Evolutionary conservation across 2,797 vertebrate species (phyloP).

Genomic region (Paguma larvata): DNA sequence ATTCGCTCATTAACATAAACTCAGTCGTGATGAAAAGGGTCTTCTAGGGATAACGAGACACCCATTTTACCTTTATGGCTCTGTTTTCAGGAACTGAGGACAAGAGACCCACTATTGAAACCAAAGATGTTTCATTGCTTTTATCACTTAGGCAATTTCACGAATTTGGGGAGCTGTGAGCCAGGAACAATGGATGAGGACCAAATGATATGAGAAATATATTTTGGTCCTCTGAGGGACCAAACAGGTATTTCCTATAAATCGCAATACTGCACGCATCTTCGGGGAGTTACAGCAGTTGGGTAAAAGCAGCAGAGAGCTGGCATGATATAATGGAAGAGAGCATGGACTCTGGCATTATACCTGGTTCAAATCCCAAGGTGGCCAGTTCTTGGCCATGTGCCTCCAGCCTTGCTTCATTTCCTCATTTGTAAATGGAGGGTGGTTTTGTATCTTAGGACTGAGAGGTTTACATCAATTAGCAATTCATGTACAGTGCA

Average conservation of each 20-base stretch:
- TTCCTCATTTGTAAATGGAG: neutral
- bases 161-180: neutral
- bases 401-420: neutral
- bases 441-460: neutral
- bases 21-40: neutral
- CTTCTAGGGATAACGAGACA: neutral
- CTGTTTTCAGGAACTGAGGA: neutral
- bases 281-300: neutral
- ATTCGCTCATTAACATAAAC: neutral
- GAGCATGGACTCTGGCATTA: neutral
- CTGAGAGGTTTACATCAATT: neutral
- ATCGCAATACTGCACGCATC: rapidly evolving
- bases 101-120: neutral
- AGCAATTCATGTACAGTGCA: neutral
- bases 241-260: neutral
- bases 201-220: neutral
- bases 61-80: neutral
- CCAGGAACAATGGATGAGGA: neutral
- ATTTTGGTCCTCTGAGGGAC: neutral
- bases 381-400: neutral
- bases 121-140: neutral
- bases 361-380: neutral
- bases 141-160: neutral
- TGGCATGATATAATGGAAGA: neutral
- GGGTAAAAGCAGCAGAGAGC: neutral